Conservation (phyloP, 2,797 vertebrate species). For the Pseudomugil tenellus region DNA sequence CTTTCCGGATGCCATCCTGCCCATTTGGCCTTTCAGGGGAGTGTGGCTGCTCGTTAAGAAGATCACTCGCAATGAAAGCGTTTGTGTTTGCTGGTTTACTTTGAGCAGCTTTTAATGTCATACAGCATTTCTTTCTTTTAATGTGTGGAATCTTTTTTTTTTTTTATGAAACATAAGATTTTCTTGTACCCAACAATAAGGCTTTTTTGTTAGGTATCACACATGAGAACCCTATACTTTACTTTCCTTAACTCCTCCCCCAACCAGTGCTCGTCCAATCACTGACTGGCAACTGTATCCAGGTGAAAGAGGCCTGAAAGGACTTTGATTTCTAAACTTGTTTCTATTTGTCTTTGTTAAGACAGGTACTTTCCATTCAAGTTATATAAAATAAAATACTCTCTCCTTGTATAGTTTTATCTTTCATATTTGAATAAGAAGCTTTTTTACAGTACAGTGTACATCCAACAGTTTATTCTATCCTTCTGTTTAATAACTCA, state of each 20-base stretch:
- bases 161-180: not conserved
- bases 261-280: not conserved
- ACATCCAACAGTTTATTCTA: not conserved
- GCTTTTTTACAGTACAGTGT: not conserved
- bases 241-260: not conserved
- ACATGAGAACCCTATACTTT: not conserved
- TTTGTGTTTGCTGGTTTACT: not conserved
- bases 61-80: conserved; percentile 5
- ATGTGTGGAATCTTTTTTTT: not conserved
- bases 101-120: not conserved
- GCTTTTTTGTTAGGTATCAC: too few species aligned
- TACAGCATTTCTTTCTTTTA: not conserved
- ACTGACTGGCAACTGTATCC: not conserved
- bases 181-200: not conserved
- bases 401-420: not conserved
- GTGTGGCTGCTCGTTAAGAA: not conserved
- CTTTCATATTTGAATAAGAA: not conserved
- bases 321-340: not conserved
- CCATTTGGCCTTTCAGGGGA: conserved; percentile 15
- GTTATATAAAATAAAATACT: not conserved
- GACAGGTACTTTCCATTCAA: not conserved
- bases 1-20: conserved; percentile 51
- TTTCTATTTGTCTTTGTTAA: not conserved
- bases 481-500: not conserved
- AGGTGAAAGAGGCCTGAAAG: not conserved